These are phyloP conservation scores for Thunnus thynnus DNA, from an alignment of 2,113 vertebrate genomes.

Conservation along the genomic window DNA sequence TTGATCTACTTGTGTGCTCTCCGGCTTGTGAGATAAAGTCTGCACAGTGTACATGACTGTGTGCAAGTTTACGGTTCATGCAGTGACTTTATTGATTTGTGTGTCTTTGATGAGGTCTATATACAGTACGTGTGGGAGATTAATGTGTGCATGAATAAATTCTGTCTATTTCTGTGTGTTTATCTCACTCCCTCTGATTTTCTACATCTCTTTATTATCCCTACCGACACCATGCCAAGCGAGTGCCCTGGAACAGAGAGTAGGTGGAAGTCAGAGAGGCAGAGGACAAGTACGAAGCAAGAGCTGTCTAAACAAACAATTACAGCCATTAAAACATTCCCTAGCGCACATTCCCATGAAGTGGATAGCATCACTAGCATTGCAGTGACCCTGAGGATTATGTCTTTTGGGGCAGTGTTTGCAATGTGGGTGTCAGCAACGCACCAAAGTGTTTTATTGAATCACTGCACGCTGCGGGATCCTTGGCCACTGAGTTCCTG, in stretches of 20 bases:
- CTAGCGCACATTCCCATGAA: slow-evolving; percentile 15
- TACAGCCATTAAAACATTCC: slow-evolving; percentile 43
- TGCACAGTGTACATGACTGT: not conserved
- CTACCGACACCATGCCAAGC: slow-evolving; percentile 4
- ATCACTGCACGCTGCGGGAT: slow-evolving; percentile 44
- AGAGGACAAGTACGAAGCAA: slow-evolving; percentile 17
- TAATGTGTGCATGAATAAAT: slow-evolving; percentile 11
- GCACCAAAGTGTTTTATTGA: slow-evolving; percentile 65
- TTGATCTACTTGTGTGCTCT: slow-evolving; percentile 14
- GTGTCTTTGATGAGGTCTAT: slow-evolving; percentile 45
- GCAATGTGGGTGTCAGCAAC: slow-evolving; percentile 24
- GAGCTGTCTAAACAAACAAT: slow-evolving; percentile 29
- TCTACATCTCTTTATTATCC: slow-evolving; percentile 18
- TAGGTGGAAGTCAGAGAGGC: slow-evolving; percentile 34
- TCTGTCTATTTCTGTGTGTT: slow-evolving; percentile 36
- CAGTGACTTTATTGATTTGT: slow-evolving; percentile 42
- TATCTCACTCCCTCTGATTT: slow-evolving; percentile 8
- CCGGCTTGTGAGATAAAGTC: slow-evolving; percentile 24
- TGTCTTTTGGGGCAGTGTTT: slow-evolving; percentile 12
- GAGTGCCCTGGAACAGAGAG: slow-evolving; percentile 17
- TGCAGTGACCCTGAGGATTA: slow-evolving; percentile 12
- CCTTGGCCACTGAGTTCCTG: slow-evolving; percentile 14
- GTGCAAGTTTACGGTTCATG: slow-evolving; percentile 32
- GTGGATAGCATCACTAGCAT: slow-evolving; percentile 23
- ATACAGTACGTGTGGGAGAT: slow-evolving; percentile 12